Evolutionary conservation across 2,113 vertebrate species (phyloP).

Genomic region (Origma solitaria): DNA sequence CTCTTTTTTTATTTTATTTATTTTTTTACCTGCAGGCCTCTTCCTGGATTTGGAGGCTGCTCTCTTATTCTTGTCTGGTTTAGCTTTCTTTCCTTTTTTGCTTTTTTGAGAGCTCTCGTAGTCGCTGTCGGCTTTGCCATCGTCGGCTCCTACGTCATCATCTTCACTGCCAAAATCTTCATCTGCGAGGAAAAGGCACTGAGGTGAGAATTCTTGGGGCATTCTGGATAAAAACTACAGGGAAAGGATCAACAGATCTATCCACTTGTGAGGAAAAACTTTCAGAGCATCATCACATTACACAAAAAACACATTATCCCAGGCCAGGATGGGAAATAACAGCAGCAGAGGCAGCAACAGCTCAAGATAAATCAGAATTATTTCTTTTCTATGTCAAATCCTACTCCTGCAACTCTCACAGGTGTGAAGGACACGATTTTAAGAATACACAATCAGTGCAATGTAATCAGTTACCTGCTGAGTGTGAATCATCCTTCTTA

Average conservation of each 20-base stretch:
- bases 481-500: slow-evolving; percentile 89
- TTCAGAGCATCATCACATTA: background rate
- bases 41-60: slow-evolving; percentile 80
- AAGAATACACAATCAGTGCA: background rate
- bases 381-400: background rate
- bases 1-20: accelerated
- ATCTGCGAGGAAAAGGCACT: slow-evolving; percentile 24
- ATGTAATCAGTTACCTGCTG: slow-evolving; percentile 79
- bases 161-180: slow-evolving; percentile 87
- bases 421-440: background rate
- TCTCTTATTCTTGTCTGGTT: slow-evolving; percentile 81
- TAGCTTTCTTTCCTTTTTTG: slow-evolving; percentile 85
- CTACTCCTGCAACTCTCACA: background rate
- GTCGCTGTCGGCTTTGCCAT: slow-evolving; percentile 83
- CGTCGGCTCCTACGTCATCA: slow-evolving; percentile 74
- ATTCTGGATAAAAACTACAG: background rate
- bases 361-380: background rate
- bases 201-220: background rate
- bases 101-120: slow-evolving; percentile 83
- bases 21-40: slow-evolving; percentile 76
- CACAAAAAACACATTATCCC: background rate
- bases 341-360: background rate
- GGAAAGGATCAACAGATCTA: background rate
- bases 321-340: background rate
- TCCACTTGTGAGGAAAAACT: background rate